phyloP scores from a whole-genome alignment of 2,888 invertebrate genomes.

The Phortica okadai region DNA sequence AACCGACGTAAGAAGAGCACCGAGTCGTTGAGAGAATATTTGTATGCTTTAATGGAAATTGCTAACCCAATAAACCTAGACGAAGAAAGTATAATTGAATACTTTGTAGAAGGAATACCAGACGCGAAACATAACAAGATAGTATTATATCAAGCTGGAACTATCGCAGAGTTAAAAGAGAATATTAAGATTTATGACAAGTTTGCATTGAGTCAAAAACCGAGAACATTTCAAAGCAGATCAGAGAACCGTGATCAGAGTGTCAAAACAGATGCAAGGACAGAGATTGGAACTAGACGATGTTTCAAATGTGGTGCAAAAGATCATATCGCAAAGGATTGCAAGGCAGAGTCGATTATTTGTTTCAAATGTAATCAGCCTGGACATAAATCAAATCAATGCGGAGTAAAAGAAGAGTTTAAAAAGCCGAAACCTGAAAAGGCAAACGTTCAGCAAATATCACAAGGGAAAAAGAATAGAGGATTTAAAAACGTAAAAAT shows the following conservation, averaged over 20 bases:
- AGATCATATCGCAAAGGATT: background rate
- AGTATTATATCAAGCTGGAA: constrained; percentile 14
- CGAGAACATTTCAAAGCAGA: background rate
- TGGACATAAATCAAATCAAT: background rate
- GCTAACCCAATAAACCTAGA: constrained; percentile 24
- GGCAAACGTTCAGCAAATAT: background rate
- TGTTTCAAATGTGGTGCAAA: background rate
- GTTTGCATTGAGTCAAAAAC: background rate
- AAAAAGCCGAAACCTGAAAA: background rate
- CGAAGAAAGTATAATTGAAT: constrained; percentile 22
- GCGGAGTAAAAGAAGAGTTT: background rate
- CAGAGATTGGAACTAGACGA: background rate
- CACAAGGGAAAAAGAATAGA: background rate
- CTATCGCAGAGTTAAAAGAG: background rate
- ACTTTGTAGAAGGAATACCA: constrained; percentile 29
- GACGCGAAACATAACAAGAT: constrained; percentile 18
- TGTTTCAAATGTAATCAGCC: background rate
- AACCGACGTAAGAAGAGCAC: background rate
- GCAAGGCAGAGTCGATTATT: background rate
- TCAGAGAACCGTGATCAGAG: background rate
- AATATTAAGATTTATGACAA: too few species aligned
- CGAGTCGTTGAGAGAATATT: constrained; percentile 15
- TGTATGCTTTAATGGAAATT: constrained; percentile 29
- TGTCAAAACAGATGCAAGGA: background rate
- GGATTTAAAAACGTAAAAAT: background rate